phyloP scores from a whole-genome alignment of 2,113 vertebrate genomes.

The Heliornis fulica region DNA sequence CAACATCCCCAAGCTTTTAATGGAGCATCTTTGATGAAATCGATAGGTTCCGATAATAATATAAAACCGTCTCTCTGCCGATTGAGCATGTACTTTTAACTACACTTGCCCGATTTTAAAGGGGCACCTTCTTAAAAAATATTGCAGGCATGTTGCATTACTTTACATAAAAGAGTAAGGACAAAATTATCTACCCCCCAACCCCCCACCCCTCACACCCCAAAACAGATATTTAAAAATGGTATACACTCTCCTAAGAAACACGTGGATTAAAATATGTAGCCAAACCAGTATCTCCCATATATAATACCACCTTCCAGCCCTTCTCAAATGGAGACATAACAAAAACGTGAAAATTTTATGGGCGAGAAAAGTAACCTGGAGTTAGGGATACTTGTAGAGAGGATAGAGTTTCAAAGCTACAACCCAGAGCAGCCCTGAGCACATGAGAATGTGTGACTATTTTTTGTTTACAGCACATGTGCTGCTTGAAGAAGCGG shows the following conservation, averaged over 20 bases:
- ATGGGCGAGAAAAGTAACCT: conserved; percentile 61
- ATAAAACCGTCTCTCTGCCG: not conserved
- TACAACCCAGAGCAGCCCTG: conserved; percentile 1
- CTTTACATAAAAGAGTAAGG: not conserved
- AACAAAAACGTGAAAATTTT: conserved; percentile 64
- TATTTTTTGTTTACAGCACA: conserved; percentile 44
- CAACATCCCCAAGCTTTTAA: not conserved
- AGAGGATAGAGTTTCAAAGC: conserved; percentile 57
- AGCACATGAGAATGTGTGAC: conserved; percentile 6
- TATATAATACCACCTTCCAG: not conserved
- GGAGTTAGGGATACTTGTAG: conserved; percentile 28
- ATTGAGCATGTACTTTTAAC: not conserved
- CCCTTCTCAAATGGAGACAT: conserved; percentile 60
- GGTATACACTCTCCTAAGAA: not conserved
- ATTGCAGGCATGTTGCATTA: not conserved
- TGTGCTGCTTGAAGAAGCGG: not conserved
- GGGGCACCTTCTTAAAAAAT: not conserved
- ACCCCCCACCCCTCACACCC: too few species aligned
- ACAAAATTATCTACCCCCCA: not conserved
- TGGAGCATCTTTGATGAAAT: conserved; percentile 40
- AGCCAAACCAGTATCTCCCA: not conserved
- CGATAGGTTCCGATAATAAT: conserved; percentile 23
- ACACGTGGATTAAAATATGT: not conserved
- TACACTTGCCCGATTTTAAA: not conserved
- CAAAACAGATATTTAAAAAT: not conserved